These are phyloP conservation scores for Cyanoliseus patagonus DNA, from an alignment of 2,113 vertebrate species.

Conservation along the genomic window DNA sequence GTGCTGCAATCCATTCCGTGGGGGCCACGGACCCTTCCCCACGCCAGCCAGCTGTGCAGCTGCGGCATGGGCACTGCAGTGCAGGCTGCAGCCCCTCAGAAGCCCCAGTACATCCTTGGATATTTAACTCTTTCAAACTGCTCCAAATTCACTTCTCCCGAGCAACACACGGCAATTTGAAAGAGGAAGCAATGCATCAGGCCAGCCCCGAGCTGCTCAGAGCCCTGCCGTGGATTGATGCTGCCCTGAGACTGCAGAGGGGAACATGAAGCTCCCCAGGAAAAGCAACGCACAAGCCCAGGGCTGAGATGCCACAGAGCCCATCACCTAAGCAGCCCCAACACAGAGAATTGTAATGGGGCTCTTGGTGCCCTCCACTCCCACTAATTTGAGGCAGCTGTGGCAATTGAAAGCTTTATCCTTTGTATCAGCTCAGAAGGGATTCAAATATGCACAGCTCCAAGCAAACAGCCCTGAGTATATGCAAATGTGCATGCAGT, in stretches of 20 bases:
- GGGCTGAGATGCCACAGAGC: not conserved
- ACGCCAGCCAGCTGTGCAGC: fast-evolving
- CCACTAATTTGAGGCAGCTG: not conserved
- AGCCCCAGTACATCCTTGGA: not conserved
- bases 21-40: not conserved
- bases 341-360: not conserved
- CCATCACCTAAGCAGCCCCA: not conserved
- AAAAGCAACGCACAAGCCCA: not conserved
- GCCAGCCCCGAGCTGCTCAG: not conserved
- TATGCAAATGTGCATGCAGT: not conserved
- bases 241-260: not conserved
- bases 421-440: not conserved
- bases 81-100: not conserved
- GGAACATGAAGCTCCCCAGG: not conserved
- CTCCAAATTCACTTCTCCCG: not conserved
- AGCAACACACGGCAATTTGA: not conserved
- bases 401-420: not conserved
- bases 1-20: fast-evolving
- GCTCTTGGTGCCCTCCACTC: not conserved
- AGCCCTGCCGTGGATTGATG: not conserved
- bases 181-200: not conserved
- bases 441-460: not conserved
- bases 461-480: not conserved
- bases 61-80: fast-evolving
- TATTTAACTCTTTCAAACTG: not conserved